A percentile compares a stretch with the other conserved stretches of the same genome.
Evolutionary conservation across 2,113 vertebrate genomes (phyloP).

Genomic region (Parus major): DNA sequence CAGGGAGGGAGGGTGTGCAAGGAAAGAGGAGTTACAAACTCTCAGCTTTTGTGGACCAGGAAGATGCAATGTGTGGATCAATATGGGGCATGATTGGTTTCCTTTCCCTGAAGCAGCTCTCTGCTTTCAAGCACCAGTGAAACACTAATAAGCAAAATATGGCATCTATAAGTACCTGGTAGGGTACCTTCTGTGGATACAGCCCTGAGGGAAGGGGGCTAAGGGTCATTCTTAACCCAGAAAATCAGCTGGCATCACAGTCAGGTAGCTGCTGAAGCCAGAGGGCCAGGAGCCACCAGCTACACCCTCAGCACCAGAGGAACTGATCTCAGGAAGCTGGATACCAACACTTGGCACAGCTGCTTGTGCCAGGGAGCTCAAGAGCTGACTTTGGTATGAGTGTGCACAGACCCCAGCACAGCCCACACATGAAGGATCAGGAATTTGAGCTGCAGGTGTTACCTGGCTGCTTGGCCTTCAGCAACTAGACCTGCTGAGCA

Average conservation of each 20-base stretch:
- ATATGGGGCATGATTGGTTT: background rate
- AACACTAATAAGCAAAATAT: background rate
- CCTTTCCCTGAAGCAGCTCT: background rate
- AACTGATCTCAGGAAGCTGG: background rate
- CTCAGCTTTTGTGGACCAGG: fast-evolving
- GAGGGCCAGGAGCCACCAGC: background rate
- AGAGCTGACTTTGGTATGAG: background rate
- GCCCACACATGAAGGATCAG: fast-evolving
- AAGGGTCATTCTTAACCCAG: background rate
- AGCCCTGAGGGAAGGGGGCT: background rate
- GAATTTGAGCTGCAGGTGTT: background rate
- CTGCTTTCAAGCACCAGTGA: background rate
- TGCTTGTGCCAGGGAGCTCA: fast-evolving
- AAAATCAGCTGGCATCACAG: background rate
- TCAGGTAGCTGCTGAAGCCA: background rate
- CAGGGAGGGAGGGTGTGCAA: fast-evolving
- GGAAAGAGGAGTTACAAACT: background rate
- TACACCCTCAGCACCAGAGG: background rate
- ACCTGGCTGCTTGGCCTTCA: background rate
- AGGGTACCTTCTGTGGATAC: background rate
- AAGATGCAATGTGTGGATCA: background rate
- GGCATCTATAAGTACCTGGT: fast-evolving
- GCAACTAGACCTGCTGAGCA: background rate
- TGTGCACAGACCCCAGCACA: background rate
- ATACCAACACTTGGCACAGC: background rate